Percentiles rank a stretch among this genome's conserved stretches.
phyloP scores from a whole-genome alignment of 92 coral and sea anemone species.

The Virgularia gustaviana region DNA sequence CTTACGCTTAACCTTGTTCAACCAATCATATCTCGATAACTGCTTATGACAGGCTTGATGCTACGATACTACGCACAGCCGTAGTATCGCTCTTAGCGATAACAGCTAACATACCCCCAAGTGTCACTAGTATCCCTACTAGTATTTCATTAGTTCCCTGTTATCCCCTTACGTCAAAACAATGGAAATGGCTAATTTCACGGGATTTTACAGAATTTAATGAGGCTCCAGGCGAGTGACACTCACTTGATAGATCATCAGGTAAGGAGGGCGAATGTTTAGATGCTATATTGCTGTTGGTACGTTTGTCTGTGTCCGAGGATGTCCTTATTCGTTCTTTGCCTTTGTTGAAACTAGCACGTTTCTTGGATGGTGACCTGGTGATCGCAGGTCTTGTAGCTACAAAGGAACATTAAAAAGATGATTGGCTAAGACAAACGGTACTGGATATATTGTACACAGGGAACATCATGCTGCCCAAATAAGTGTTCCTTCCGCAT shows the following conservation, averaged over 20 bases:
- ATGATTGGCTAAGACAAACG: neutral
- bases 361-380: conserved; percentile 37
- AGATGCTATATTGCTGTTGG: neutral
- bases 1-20: no score
- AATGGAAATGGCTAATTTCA: no score
- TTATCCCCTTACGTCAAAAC: no score
- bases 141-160: no score
- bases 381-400: conserved; percentile 4
- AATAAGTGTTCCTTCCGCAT: no score
- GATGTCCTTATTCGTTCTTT: conserved; percentile 18
- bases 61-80: no score
- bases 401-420: neutral
- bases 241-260: conserved; percentile 21
- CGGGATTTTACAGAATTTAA: neutral
- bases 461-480: no score
- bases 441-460: neutral
- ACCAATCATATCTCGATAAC: no score
- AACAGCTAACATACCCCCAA: no score
- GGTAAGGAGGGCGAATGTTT: conserved; percentile 9
- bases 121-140: no score
- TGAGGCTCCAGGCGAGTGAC: neutral
- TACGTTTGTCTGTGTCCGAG: conserved; percentile 21
- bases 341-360: conserved; percentile 31
- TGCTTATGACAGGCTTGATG: no score
- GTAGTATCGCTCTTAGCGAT: no score